Evolutionary conservation across 2,888 invertebrate genomes (phyloP).

Genomic region (Trimorus sp.): DNA sequence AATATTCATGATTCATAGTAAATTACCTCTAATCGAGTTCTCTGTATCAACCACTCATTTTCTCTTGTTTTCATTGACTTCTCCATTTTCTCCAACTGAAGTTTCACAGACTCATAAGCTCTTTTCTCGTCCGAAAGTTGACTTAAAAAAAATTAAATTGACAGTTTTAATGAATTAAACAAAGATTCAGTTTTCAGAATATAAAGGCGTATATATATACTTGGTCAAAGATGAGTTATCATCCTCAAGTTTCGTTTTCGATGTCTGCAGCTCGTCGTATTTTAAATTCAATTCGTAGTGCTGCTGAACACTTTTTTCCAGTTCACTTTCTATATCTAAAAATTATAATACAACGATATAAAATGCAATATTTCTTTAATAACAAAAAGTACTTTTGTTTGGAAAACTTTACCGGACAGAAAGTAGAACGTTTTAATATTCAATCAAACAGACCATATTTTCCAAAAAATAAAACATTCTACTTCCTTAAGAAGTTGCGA

Average conservation of each 20-base stretch:
- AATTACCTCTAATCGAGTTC: slow-evolving; percentile 86
- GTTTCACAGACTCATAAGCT: slow-evolving; percentile 81
- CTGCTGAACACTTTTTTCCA: slow-evolving; percentile 87
- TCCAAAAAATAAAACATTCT: no score
- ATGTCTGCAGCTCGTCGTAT: slow-evolving; percentile 92
- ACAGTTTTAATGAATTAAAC: no score
- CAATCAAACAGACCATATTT: no score
- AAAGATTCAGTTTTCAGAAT: no score
- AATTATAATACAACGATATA: no score
- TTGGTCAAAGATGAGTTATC: slow-evolving; percentile 91
- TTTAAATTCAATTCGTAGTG: slow-evolving; percentile 91
- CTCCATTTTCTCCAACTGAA: slow-evolving; percentile 86
- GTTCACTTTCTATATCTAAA: slow-evolving; percentile 86
- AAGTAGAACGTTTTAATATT: no score
- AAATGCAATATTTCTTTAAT: slow-evolving; percentile 15
- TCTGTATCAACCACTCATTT: slow-evolving; percentile 89
- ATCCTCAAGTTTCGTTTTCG: slow-evolving; percentile 90
- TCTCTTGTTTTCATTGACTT: slow-evolving; percentile 86
- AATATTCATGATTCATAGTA: not conserved
- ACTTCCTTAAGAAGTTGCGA: no score
- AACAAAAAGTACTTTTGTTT: not conserved
- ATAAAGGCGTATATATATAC: slow-evolving; percentile 77
- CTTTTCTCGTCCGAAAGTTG: slow-evolving; percentile 46
- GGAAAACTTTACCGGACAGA: no score
- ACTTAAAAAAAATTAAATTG: slow-evolving; percentile 37